A percentile compares a stretch with the other conserved stretches of the same genome.
These are phyloP conservation scores for Thinocorus orbignyianus DNA, from an alignment of 2,113 vertebrate genomes.

Conservation along the genomic window DNA sequence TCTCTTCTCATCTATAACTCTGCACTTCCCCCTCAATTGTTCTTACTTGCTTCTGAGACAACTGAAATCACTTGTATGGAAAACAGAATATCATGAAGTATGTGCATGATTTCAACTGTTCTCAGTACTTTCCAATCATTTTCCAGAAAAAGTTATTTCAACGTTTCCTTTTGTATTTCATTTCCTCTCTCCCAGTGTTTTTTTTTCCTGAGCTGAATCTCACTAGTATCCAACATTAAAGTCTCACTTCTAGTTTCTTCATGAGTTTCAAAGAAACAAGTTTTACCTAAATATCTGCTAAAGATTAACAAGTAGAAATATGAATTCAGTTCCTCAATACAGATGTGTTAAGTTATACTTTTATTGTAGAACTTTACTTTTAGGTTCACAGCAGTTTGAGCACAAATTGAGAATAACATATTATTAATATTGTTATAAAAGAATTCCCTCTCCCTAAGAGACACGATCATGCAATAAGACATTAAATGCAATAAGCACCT, in stretches of 20 bases:
- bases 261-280: background rate
- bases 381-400: background rate
- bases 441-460: background rate
- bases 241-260: background rate
- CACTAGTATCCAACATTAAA: background rate
- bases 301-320: background rate
- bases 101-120: background rate
- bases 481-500: background rate
- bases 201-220: background rate
- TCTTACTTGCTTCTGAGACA: background rate
- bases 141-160: background rate
- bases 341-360: background rate
- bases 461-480: background rate
- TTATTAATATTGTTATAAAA: background rate
- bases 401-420: background rate
- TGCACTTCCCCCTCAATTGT: background rate
- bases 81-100: background rate
- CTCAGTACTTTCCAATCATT: background rate
- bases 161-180: background rate
- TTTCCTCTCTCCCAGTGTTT: background rate
- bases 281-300: background rate
- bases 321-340: background rate
- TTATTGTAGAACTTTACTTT: background rate
- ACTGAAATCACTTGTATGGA: background rate
- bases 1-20: background rate